Conservation (phyloP, 23 tunicate species). For the Halocynthia roretzi region DNA sequence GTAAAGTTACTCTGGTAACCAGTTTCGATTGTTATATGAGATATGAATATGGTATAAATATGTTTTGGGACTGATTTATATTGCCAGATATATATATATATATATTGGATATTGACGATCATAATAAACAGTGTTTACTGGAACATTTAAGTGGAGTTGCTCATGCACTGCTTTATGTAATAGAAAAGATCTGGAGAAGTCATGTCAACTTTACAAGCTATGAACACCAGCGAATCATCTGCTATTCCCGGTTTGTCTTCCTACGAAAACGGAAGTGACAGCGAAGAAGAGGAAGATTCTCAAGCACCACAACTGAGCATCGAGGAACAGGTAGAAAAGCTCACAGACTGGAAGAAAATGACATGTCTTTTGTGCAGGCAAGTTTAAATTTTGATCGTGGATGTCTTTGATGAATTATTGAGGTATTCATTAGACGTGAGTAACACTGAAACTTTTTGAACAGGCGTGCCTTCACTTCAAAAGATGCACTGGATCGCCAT, state of each 20-base stretch:
- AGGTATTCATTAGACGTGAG: not conserved
- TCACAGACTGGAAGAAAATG: slow-evolving; percentile 71
- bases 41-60: no score
- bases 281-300: slow-evolving; percentile 36
- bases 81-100: no score
- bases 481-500: slow-evolving; percentile 67
- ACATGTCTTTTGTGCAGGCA: slow-evolving; percentile 84
- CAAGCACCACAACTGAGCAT: not conserved
- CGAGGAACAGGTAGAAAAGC: slow-evolving; percentile 49
- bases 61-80: no score
- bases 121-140: no score
- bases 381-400: not conserved
- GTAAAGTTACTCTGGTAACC: no score
- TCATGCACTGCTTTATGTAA: not conserved
- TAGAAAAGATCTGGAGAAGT: slow-evolving; percentile 18
- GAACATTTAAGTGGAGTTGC: no score
- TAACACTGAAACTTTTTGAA: not conserved
- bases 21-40: no score
- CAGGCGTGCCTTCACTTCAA: slow-evolving; percentile 74
- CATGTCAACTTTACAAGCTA: slow-evolving; percentile 17
- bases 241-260: slow-evolving; percentile 44
- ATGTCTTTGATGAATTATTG: not conserved
- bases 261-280: slow-evolving; percentile 61
- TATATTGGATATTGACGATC: no score
- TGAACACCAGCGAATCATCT: not conserved